A percentile compares a stretch with the other conserved stretches of the same genome.
Evolutionary conservation across 2,113 vertebrate genomes (phyloP).

Genomic region (Centropus unirufus): DNA sequence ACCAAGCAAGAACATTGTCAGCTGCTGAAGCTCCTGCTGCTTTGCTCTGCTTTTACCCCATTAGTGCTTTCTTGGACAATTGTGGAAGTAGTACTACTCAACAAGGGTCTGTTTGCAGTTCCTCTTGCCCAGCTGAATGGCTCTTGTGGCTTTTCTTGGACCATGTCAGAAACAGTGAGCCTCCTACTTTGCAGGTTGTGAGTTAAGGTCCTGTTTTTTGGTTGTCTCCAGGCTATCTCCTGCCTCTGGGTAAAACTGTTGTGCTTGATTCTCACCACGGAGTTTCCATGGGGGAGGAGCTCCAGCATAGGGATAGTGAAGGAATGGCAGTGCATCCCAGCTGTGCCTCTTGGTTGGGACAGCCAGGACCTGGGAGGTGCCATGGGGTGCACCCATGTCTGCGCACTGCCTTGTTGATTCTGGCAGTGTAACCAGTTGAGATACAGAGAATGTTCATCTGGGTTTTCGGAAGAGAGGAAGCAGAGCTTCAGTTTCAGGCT

Average conservation of each 20-base stretch:
- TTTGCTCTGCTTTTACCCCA: not conserved
- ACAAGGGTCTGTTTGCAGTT: not conserved
- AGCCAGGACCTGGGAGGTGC: not conserved
- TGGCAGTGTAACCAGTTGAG: not conserved
- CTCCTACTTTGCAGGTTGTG: not conserved
- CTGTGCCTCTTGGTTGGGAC: accelerated
- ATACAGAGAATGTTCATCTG: not conserved
- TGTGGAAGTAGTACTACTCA: not conserved
- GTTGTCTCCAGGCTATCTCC: not conserved
- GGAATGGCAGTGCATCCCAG: not conserved
- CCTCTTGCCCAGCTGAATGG: not conserved
- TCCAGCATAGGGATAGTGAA: not conserved
- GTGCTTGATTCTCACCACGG: not conserved
- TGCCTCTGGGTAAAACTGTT: not conserved
- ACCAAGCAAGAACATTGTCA: not conserved
- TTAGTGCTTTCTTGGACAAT: not conserved
- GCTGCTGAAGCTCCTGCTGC: not conserved
- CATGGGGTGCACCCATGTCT: not conserved
- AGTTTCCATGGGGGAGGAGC: not conserved
- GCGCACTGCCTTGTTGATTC: not conserved
- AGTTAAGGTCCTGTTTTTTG: not conserved
- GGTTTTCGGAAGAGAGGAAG: not conserved
- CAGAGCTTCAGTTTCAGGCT: not conserved
- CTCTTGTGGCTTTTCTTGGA: not conserved
- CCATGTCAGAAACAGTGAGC: not conserved